Evolutionary conservation across 2,797 vertebrate genomes (phyloP), one percentile per base, ranked within the genome.

Genomic region (Neosilurus hyrtlii): DNA sequence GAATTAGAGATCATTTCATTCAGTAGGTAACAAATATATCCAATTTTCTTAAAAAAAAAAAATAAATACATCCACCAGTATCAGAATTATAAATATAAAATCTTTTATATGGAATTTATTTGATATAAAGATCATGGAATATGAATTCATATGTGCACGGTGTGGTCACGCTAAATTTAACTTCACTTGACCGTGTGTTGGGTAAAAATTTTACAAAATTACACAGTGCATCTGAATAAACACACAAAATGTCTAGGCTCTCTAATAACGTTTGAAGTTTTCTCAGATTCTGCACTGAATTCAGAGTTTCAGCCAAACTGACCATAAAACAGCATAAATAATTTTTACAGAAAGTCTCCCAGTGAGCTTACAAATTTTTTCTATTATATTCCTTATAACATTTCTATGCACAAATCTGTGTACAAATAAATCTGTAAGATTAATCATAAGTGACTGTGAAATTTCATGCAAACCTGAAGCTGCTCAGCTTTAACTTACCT

Each of bases 11-110:
- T 88, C 90, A 66, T 89, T 71, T 83, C 86, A 89, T 83, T 90
- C 91, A 93, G 93, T 93, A 93, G 91, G 90, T 88, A 89, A 89
- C 90, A 88, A 87, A 73, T 56, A 73, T 56, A 52, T 52, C 82
- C 75, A 62, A 79, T n/a, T n/a, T 65, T 79, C 63, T 65, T 66
- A 30, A 80, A 74, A 75, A 78, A 66, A n/a, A n/a, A n/a, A n/a
- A n/a, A n/a, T n/a, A n/a, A n/a, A n/a, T n/a, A 51, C 52, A 51
- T 66, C 62, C 67, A 82, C 59, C 84, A 24, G 62, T 8, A 16
- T 56, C 49, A 72, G n/a, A 73, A 30, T 54, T 56, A 73, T 73
- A 56, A 11, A 56, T 73, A 24, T 7, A 66, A 20, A 66, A 18
- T n/a, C n/a, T 56, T 18, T 49, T 24, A 71, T 4, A 15, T 24